A percentile compares a stretch with the other conserved stretches of the same genome.
phyloP scores from a whole-genome alignment of 2,888 invertebrate species.

The Athalia rosae region DNA sequence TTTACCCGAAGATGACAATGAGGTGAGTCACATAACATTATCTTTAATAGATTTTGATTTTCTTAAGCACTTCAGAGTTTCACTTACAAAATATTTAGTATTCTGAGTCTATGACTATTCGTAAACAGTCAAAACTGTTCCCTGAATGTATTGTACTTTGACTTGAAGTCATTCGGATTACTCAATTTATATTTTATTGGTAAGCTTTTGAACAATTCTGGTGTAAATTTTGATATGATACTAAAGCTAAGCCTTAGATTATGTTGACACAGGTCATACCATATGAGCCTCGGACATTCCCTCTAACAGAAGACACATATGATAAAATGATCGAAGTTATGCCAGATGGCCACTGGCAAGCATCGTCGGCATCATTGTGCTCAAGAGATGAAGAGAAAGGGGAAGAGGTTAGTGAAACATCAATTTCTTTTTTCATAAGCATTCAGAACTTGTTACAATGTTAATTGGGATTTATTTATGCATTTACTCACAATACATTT shows the following conservation, averaged over 20 bases:
- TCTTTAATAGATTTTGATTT: neutral
- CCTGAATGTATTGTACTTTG: too few relatives aligned
- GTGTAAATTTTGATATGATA: neutral
- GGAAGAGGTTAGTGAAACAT: constrained; percentile 65
- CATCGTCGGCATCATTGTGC: constrained; percentile 66
- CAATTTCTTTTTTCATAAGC: constrained; percentile 1
- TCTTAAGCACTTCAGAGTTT: neutral
- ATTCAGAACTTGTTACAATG: neutral
- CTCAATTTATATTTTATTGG: too few relatives aligned
- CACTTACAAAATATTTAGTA: neutral
- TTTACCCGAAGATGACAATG: constrained; percentile 67
- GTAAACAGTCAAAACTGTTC: too few relatives aligned
- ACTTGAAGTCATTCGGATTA: too few relatives aligned
- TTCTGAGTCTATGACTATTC: too few relatives aligned
- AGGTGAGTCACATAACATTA: constrained; percentile 57
- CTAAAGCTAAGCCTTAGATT: neutral
- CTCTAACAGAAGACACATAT: constrained; percentile 82
- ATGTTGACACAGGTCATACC: constrained; percentile 78
- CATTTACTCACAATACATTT: neutral
- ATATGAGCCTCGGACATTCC: constrained; percentile 85
- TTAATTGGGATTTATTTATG: neutral
- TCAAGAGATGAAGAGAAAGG: constrained; percentile 68
- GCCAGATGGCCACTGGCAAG: constrained; percentile 79
- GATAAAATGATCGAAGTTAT: constrained; percentile 81
- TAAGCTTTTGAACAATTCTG: constrained; percentile 1